Evolutionary conservation across 2,888 invertebrate species (phyloP).

Genomic region (Scaptomyza flava): DNA sequence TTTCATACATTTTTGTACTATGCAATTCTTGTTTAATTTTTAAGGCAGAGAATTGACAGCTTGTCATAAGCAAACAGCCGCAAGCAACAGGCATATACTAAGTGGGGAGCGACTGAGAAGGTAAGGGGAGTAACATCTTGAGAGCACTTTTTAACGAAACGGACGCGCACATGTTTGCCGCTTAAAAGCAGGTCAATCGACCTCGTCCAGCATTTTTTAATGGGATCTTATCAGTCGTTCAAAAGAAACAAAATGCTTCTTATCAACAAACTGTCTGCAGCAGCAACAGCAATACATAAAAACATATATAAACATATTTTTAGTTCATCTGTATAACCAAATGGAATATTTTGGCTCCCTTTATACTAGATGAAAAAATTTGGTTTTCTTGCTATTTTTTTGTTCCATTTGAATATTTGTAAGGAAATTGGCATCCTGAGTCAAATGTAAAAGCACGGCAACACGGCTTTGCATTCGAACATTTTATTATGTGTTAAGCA

Average conservation of each 20-base stretch:
- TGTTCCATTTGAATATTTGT: no score
- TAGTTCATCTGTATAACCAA: constrained; percentile 9
- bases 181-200: constrained; percentile 80
- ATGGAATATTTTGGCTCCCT: constrained; percentile 19
- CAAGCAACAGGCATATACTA: constrained; percentile 3
- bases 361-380: constrained; percentile 12
- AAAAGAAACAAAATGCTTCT: constrained; percentile 68
- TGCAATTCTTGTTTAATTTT: constrained; percentile 65
- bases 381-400: constrained; percentile 1
- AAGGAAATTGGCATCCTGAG: no score
- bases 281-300: constrained; percentile 24
- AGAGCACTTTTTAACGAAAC: constrained; percentile 56
- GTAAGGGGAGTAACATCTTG: constrained; percentile 8
- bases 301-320: constrained; percentile 1
- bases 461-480: no score
- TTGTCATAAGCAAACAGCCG: constrained; percentile 52
- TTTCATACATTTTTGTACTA: constrained; percentile 25
- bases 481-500: no score
- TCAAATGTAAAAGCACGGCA: no score
- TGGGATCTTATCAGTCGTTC: constrained; percentile 73
- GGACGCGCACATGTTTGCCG: constrained; percentile 56
- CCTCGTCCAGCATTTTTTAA: constrained; percentile 66
- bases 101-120: background rate
- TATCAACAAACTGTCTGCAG: constrained; percentile 69
- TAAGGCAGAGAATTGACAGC: constrained; percentile 66